Conservation (phyloP, 2,113 vertebrate species). For the Lampris incognitus region DNA sequence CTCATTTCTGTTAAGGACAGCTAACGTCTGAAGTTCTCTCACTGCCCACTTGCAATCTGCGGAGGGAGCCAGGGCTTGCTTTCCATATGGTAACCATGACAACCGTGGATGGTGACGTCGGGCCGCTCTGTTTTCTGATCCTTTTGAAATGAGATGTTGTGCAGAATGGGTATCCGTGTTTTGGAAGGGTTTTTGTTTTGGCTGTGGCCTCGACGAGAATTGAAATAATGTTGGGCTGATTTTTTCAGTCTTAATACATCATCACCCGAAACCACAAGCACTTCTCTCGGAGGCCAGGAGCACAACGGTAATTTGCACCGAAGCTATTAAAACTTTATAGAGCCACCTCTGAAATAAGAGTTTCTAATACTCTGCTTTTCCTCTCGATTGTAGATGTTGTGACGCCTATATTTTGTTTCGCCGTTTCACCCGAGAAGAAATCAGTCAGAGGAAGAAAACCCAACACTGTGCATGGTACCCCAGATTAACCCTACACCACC, state of each 20-base stretch:
- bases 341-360: slow-evolving; percentile 1
- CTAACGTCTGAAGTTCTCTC: slow-evolving; percentile 78
- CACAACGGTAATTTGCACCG: neutral
- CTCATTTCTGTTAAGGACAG: slow-evolving; percentile 65
- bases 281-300: too few species aligned
- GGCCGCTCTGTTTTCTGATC: slow-evolving; percentile 66
- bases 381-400: too few species aligned
- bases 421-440: slow-evolving; percentile 6
- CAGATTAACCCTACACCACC: slow-evolving; percentile 18
- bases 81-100: slow-evolving; percentile 79
- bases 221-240: slow-evolving; percentile 23
- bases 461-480: slow-evolving; percentile 1
- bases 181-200: slow-evolving; percentile 29
- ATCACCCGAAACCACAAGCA: too few species aligned
- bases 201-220: slow-evolving; percentile 11
- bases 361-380: too few species aligned
- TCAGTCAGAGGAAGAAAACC: neutral
- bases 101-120: slow-evolving; percentile 71
- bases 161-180: slow-evolving; percentile 65
- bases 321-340: slow-evolving; percentile 6
- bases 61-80: slow-evolving; percentile 57
- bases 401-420: too few species aligned
- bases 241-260: neutral
- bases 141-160: slow-evolving; percentile 60
- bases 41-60: slow-evolving; percentile 61